Conservation (phyloP, 2,888 invertebrate genomes). For the Drosophila conformis region DNA sequence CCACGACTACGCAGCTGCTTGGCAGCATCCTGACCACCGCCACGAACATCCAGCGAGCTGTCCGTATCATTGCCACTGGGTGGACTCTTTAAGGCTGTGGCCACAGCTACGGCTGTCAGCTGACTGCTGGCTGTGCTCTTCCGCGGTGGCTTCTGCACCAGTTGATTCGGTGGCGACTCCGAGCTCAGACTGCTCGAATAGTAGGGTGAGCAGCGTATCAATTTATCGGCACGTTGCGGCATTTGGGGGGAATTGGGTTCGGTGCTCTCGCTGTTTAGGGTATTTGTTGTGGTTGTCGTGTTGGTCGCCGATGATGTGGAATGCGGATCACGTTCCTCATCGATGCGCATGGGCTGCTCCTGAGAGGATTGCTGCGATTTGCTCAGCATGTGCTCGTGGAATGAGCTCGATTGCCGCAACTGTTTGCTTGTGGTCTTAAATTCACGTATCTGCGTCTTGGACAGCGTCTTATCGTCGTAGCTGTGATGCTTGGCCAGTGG, state of each 20-base stretch:
- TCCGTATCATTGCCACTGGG: conserved; percentile 91
- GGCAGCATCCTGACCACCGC: conserved; percentile 88
- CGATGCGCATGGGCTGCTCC: conserved; percentile 84
- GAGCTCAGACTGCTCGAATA: conserved; percentile 91
- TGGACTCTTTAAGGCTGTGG: conserved; percentile 88
- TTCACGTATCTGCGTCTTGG: conserved; percentile 88
- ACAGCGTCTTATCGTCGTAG: conserved; percentile 88
- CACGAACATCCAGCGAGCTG: conserved; percentile 88
- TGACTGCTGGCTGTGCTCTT: conserved; percentile 87
- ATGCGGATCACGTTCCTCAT: conserved; percentile 85
- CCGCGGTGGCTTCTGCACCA: conserved; percentile 88
- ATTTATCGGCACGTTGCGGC: conserved; percentile 85
- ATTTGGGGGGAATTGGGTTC: conserved; percentile 84
- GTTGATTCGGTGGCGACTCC: conserved; percentile 89
- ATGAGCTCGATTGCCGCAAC: conserved; percentile 88
- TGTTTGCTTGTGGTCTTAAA: conserved; percentile 87
- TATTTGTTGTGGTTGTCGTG: conserved; percentile 85
- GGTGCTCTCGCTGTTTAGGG: conserved; percentile 86
- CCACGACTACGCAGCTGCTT: conserved; percentile 89
- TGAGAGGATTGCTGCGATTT: conserved; percentile 85
- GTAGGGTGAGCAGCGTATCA: conserved; percentile 90
- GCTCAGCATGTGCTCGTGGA: conserved; percentile 88
- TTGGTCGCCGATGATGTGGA: conserved; percentile 83
- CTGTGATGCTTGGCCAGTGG: conserved; percentile 88
- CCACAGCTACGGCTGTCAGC: conserved; percentile 44